Evolutionary conservation across 2,797 vertebrate species (phyloP), one percentile per base, ranked within the genome.

Genomic region (Cottoperca gobio): DNA sequence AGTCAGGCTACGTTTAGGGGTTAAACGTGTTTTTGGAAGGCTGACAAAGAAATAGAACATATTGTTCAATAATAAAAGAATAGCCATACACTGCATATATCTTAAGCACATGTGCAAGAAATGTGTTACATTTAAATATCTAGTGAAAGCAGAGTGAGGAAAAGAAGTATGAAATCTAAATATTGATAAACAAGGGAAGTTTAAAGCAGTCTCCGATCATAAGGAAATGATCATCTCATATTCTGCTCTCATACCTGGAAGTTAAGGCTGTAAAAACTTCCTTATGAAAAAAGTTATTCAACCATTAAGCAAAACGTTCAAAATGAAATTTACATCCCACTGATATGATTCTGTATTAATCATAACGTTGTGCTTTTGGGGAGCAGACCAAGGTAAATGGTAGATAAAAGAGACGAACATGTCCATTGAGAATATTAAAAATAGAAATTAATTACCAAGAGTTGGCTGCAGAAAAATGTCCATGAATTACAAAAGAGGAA

Each of bases 261-360:
- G 52, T 31, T 40, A 57, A 66, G 17, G 53, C 70, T 28, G 19
- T 60, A 43, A 58, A 33, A 33, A 33, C 31, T 31, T 33, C 31
- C 31, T 33, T 33, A 8, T 33, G 31, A 33, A 33, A 33, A 33
- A 33, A 52, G 23, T 54, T 37, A 53, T 23, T 63, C 58, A 37
- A 14, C 40, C 46, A 12, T 63, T 66, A 23, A 52, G 39, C 19
- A 39, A 26, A 60, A 52, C 53, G 60, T 65, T 10, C 12, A 40
- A 26, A 65, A 66, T 65, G 26, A 65, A 54, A 70, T 45, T 58
- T 69, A 45, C 60, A 61, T 65, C 60, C 37, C 11, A 24, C 7
- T 43, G 16, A 46, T 28, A 58, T 63, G 39, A 13, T 28, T 42
- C 55, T 14, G 33, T 16, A 37, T 49, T 62, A 52, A 71, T 81